phyloP scores from a whole-genome alignment of 2,888 invertebrate genomes.

The Tipula unca region DNA sequence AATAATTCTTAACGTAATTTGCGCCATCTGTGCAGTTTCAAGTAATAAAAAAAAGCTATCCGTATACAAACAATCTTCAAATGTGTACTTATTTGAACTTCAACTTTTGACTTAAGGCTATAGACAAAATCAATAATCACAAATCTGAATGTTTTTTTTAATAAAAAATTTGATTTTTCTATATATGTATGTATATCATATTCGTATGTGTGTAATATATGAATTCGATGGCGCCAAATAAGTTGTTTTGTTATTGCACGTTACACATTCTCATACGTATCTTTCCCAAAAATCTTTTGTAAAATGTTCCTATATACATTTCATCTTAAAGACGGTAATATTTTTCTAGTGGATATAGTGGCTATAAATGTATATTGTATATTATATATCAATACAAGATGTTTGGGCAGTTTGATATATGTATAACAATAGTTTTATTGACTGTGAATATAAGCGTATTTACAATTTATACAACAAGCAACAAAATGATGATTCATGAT shows the following conservation, averaged over 20 bases:
- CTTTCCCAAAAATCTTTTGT: too few relatives aligned
- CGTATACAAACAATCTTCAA: background rate
- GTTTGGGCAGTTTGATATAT: background rate
- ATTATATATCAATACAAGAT: background rate
- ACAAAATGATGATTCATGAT: background rate
- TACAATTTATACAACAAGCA: background rate
- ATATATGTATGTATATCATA: too few relatives aligned
- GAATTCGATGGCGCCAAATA: background rate
- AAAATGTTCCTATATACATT: background rate
- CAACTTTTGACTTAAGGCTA: background rate
- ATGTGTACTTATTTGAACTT: background rate
- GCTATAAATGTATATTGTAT: background rate
- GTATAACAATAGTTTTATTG: background rate
- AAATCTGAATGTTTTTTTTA: background rate
- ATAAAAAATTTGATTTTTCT: background rate
- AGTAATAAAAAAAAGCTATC: background rate
- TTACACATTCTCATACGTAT: background rate
- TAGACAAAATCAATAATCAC: background rate
- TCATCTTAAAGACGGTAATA: background rate
- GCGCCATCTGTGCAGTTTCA: background rate
- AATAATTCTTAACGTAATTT: background rate
- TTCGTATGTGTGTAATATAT: background rate
- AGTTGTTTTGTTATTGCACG: background rate
- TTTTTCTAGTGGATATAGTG: background rate
- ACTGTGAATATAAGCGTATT: background rate